Evolutionary conservation across 2,113 vertebrate species (phyloP).

Genomic region (Anthoscopus minutus): DNA sequence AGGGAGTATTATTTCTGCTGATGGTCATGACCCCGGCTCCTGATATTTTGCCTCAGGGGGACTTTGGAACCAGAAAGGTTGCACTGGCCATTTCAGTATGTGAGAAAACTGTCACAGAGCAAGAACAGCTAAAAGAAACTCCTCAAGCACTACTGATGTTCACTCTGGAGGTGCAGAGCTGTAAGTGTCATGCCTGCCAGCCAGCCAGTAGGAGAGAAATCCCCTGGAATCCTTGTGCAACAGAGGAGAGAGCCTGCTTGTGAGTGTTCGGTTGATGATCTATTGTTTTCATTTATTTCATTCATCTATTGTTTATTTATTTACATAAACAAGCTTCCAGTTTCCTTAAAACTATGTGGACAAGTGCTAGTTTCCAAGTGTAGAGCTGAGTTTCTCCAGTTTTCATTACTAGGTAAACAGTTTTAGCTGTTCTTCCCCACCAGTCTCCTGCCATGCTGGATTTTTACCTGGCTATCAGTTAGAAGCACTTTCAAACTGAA

Average conservation of each 20-base stretch:
- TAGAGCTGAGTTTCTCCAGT: neutral
- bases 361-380: neutral
- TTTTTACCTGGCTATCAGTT: neutral
- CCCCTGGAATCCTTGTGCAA: neutral
- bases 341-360: neutral
- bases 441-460: neutral
- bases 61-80: slow-evolving; percentile 2
- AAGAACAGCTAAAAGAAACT: neutral
- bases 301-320: too few relatives aligned
- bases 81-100: neutral
- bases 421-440: neutral
- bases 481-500: neutral
- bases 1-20: neutral
- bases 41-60: neutral
- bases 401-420: neutral
- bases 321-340: neutral
- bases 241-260: neutral
- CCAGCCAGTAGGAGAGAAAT: neutral
- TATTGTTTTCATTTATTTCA: neutral
- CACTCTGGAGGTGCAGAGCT: neutral
- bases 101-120: neutral
- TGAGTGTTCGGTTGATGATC: neutral
- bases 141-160: neutral
- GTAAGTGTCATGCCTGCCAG: fast-evolving
- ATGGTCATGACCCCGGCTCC: neutral